Evolutionary conservation across 2,888 invertebrate genomes (phyloP).

Genomic region (Tromatobia lineatoria): DNA sequence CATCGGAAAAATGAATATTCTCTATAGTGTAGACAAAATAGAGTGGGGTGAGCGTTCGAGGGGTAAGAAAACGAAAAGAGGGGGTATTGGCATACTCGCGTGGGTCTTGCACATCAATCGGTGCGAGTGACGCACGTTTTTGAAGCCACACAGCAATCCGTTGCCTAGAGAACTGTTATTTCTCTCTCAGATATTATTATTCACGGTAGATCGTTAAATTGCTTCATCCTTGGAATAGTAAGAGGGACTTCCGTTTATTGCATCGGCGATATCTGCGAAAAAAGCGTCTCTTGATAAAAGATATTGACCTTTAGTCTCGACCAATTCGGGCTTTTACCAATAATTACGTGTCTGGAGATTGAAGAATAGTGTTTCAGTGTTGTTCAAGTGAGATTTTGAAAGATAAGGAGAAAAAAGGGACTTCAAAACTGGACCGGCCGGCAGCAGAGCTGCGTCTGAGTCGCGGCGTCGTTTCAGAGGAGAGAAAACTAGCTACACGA

Average conservation of each 20-base stretch:
- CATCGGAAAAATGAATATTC: too few relatives aligned
- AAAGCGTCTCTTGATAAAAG: not conserved
- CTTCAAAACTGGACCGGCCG: not conserved
- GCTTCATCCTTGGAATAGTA: not conserved
- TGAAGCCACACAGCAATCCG: not conserved
- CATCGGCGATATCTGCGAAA: not conserved
- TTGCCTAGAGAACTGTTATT: not conserved
- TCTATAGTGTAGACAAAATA: too few relatives aligned
- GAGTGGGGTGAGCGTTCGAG: not conserved
- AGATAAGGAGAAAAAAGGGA: not conserved
- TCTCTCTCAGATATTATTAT: not conserved
- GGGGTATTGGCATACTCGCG: constrained; percentile 2
- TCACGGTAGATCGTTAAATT: not conserved
- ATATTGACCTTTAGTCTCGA: not conserved
- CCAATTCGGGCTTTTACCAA: not conserved
- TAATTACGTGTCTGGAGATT: not conserved
- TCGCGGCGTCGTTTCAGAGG: not conserved
- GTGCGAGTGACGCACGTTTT: not conserved
- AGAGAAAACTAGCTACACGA: too few relatives aligned
- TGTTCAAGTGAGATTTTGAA: not conserved
- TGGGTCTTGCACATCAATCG: not conserved
- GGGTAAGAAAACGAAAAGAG: not conserved
- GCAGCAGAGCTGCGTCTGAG: not conserved
- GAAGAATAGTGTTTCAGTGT: not conserved
- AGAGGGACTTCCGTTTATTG: not conserved